A percentile compares a stretch with the other conserved stretches of the same genome.
These are phyloP conservation scores for Asarcornis scutulata DNA, from an alignment of 2,113 vertebrate genomes.

Conservation along the genomic window DNA sequence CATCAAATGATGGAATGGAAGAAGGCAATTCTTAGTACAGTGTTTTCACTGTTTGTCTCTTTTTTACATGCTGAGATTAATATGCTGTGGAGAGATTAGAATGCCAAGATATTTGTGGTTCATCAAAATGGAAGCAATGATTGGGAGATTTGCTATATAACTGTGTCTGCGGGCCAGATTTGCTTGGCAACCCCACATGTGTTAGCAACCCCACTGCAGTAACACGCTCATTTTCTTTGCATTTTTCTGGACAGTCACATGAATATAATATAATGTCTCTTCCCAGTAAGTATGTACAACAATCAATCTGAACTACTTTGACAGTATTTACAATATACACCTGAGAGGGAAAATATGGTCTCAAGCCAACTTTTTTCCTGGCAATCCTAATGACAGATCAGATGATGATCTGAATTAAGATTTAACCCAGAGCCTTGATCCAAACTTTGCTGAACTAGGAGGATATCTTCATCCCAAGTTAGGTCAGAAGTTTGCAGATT, in stretches of 20 bases:
- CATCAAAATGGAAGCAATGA: not conserved
- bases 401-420: not conserved
- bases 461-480: not conserved
- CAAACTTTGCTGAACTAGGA: not conserved
- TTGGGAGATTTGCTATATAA: not conserved
- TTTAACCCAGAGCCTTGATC: not conserved
- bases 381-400: not conserved
- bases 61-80: conserved; percentile 7
- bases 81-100: not conserved
- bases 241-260: not conserved
- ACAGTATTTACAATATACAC: conserved; percentile 12
- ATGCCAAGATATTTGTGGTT: conserved; percentile 46
- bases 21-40: not conserved
- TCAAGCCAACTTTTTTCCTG: not conserved
- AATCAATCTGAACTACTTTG: not conserved
- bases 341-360: not conserved
- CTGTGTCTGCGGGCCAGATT: conserved; percentile 7
- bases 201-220: not conserved
- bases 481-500: not conserved
- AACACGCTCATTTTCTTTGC: not conserved
- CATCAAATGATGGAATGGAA: not conserved
- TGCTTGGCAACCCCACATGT: conserved; percentile 23
- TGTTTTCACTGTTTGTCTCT: not conserved
- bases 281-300: not conserved
- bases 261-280: not conserved